Base-by-base conservation (phyloP, 2,113 vertebrate species). In the Turnix velox region DNA sequence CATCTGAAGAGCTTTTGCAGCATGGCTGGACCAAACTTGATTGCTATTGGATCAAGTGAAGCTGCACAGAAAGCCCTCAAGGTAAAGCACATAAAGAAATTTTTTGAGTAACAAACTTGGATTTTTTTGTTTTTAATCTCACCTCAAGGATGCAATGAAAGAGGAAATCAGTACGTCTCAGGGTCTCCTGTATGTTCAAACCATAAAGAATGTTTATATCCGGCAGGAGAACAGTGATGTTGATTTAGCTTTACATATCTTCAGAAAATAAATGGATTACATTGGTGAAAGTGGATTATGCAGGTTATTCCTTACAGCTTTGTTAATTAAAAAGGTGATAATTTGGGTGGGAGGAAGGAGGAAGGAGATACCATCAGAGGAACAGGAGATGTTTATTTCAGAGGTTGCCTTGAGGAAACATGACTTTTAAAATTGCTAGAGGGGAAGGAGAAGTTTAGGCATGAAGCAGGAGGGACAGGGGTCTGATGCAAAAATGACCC, bases 1-100 rank as follows among this genome's bases (percentile, higher is more conserved):
- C 99, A 99, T 94, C 97, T 99, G 97, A 99, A 99, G 97, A 98
- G 98, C 93, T 99, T 99, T 97, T 99, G 99, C 98, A 99, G 99
- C 90, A 99, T 99, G 99, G 99, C 98, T 62, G 99, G 99, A 87
- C 99, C 99, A 31, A 99, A 98, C 89, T 98, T 99, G 85, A 99
- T 99, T 13, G 97, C 98, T 48, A 99, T 99, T 1, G 99, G 99
- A 96, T 99, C 99, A 94, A 99, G 99, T 87, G 98, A 99, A 94
- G 74, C 97, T 55, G 99, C 99, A 4, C 99, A 99, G 97, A 99
- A 98, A 96, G 97, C 98, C 91, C 98, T 99, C 74, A 99, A 99
- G 98, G 99, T 99, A 98, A 79, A 95, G 22, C 20, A 33, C 7
- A 6, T 63, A 24, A 63, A 40, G 65, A 83, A 67, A 85, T 63